A percentile compares a stretch with the other conserved stretches of the same genome.
Conservation (phyloP, 2,797 vertebrate genomes). For the Cryptoprocta ferox region DNA sequence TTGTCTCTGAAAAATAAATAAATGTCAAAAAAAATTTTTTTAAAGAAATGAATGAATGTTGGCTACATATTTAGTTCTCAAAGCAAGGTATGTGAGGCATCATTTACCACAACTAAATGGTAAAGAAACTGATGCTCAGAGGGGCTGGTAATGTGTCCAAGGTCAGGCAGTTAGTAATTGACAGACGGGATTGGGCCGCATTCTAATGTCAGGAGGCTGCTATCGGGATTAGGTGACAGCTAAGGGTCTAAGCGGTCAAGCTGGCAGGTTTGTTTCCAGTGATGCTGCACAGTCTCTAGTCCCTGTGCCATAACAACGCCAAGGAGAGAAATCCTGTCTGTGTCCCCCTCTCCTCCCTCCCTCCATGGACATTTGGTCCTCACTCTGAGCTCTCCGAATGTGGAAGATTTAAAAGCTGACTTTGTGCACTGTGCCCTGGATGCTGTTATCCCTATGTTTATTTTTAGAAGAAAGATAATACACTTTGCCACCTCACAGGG, state of each 20-base stretch:
- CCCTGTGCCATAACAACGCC: too few relatives aligned
- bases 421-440: background rate
- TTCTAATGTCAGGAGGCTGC: background rate
- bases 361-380: fast-evolving
- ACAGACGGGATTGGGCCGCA: background rate
- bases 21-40: too few relatives aligned
- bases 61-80: background rate
- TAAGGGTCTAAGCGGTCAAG: background rate
- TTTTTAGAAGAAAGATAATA: slow-evolving; percentile 57
- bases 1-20: too few relatives aligned
- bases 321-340: background rate
- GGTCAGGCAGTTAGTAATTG: background rate
- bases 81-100: too few relatives aligned
- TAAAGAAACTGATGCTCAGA: background rate
- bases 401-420: background rate
- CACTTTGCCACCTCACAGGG: background rate
- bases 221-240: background rate
- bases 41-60: background rate
- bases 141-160: background rate
- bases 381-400: background rate
- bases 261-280: background rate
- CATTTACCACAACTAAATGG: background rate
- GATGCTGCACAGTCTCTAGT: too few relatives aligned
- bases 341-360: too few relatives aligned
- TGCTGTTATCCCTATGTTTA: background rate